phyloP scores from a whole-genome alignment of 2,888 invertebrate species.

The Colletes collaris region DNA sequence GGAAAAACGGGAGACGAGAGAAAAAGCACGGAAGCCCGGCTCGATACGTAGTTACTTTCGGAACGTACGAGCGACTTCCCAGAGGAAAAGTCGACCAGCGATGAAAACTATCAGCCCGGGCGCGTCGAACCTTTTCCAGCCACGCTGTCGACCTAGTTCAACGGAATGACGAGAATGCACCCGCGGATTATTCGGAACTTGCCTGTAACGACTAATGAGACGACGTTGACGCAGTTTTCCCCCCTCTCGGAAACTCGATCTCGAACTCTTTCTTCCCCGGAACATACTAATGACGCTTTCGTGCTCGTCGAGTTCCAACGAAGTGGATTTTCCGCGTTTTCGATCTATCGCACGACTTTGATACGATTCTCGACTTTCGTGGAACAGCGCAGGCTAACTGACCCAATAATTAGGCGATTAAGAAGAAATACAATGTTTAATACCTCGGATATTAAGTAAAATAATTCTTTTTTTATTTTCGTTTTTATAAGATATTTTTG shows the following conservation, averaged over 20 bases:
- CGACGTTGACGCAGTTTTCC: not conserved
- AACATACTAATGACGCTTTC: no score
- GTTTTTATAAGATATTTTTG: no score
- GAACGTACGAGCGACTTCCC: conserved; percentile 43
- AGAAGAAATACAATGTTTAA: no score
- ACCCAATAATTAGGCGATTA: no score
- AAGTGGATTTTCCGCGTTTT: no score
- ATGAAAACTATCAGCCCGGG: conserved; percentile 45
- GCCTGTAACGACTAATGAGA: conserved; percentile 9
- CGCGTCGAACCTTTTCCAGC: conserved; percentile 25
- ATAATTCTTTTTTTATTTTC: no score
- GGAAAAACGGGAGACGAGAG: not conserved
- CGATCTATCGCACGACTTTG: no score
- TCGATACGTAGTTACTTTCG: conserved; percentile 58
- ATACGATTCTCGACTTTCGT: no score
- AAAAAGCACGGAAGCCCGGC: conserved; percentile 19
- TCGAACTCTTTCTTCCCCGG: not conserved
- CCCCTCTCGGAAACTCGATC: not conserved
- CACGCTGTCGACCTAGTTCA: conserved; percentile 22
- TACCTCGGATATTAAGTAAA: no score
- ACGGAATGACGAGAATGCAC: not conserved
- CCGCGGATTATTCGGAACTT: conserved; percentile 28
- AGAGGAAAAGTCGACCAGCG: conserved; percentile 39
- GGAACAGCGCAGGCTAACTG: no score
- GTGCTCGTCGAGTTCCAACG: no score